phyloP scores from a whole-genome alignment of 1,140 invertebrate species.

The Hirudo medicinalis region DNA sequence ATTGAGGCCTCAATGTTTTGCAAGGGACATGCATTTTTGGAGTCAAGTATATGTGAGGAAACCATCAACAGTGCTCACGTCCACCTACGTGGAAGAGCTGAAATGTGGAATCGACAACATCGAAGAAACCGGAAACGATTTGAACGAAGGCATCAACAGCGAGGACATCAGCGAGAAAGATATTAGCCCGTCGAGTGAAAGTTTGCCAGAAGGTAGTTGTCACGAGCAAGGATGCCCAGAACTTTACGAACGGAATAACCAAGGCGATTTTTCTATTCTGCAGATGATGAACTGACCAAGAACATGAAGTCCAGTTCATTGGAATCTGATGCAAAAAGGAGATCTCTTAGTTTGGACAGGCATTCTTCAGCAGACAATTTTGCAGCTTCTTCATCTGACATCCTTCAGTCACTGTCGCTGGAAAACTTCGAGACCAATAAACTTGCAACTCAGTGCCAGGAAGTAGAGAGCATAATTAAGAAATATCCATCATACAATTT shows the following conservation, averaged over 20 bases:
- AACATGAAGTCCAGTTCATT: no score
- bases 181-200: background rate
- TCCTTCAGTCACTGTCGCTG: no score
- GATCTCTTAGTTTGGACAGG: no score
- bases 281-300: background rate
- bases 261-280: background rate
- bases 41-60: conserved; percentile 59
- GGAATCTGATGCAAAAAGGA: no score
- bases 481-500: no score
- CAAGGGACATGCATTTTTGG: conserved; percentile 70
- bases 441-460: no score
- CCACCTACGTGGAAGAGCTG: conserved; percentile 27
- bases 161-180: background rate
- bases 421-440: no score
- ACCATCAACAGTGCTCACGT: conserved; percentile 33
- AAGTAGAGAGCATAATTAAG: no score
- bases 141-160: background rate
- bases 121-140: background rate
- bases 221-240: no score
- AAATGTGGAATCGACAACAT: background rate
- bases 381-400: no score
- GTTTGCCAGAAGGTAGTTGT: background rate
- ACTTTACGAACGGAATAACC: background rate
- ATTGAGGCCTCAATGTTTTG: conserved; percentile 68
- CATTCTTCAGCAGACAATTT: no score